Base-by-base conservation (phyloP, 2,797 vertebrate genomes). In the Glyptemys insculpta region DNA sequence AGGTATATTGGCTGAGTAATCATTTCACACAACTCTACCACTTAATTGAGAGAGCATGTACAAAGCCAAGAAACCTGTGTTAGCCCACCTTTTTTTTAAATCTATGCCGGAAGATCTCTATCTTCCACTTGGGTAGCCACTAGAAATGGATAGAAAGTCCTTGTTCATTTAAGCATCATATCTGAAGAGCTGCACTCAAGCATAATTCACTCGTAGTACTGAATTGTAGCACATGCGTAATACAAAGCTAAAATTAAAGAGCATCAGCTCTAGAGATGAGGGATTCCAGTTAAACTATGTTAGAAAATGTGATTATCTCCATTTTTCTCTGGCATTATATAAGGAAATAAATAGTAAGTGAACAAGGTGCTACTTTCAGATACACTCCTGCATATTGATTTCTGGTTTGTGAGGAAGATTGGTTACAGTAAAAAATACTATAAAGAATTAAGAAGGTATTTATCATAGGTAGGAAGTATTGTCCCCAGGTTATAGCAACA, bases 221-320 rank as follows among this genome's bases (percentile, higher is more conserved):
- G 49, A 91, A 89, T 56, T 3, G 0, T 8, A 53, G 25, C 29
- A 54, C 18, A 72, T 1, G 2, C 27, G 18, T 76, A 83, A 87
- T 95, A 4, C 23, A 91, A 47, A 90, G 79, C 37, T 8, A 31
- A 2, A 90, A 83, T 79, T 94, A 27, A 68, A 89, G 37, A 23
- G 41, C 1, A 9, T 93, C 74, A 81, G 15, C 12, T 47, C 27
- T 41, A 83, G 2, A 88, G 18, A 52, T 1, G 72, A 62, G 9
- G 86, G 86, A 79, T 81, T 87, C 49, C 44, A 50, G 12, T 31
- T 10, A 5, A 81, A 2, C 5, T 79, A 5, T 56, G 89, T 92
- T 92, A 29, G 54, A 21, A 11, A 2, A 1, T 56, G 31, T 18
- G 84, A 76, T 44, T 2, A 8, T 8, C 1, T 8, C 1, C 8